Conservation (phyloP, 2,888 invertebrate genomes). For the Eubasilissa splendida region DNA sequence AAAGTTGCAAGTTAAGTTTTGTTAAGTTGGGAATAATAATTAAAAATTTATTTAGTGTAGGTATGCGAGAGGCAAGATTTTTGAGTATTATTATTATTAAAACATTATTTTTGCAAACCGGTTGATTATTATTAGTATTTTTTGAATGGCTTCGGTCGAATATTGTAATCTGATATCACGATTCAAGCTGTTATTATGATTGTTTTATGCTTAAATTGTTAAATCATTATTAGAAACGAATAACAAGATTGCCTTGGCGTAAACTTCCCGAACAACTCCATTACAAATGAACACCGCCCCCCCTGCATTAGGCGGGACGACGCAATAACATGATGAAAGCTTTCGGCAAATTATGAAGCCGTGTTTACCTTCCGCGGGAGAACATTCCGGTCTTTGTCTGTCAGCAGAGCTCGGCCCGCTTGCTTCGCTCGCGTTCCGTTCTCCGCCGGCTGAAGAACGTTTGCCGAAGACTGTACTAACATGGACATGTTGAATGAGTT, state of each 20-base stretch:
- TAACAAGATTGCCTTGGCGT: background rate
- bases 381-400: slow-evolving; percentile 9
- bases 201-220: too few species aligned
- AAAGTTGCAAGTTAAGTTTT: too few species aligned
- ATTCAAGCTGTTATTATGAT: too few species aligned
- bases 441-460: slow-evolving; percentile 14
- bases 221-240: background rate
- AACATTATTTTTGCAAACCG: too few species aligned
- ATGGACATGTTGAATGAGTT: slow-evolving; percentile 8
- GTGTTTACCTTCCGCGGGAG: slow-evolving; percentile 31
- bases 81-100: too few species aligned
- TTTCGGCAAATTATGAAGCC: slow-evolving; percentile 48
- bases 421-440: background rate
- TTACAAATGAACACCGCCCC: slow-evolving; percentile 16
- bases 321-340: slow-evolving; percentile 50
- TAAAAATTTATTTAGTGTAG: too few species aligned
- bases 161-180: too few species aligned
- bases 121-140: too few species aligned
- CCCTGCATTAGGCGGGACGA: slow-evolving; percentile 46
- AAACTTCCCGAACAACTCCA: slow-evolving; percentile 30
- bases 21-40: too few species aligned
- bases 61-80: too few species aligned
- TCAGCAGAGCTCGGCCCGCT: slow-evolving; percentile 16
- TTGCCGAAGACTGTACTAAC: slow-evolving; percentile 18
- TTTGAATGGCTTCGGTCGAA: background rate